Percentiles rank a stretch among this genome's conserved stretches.
Evolutionary conservation across 2,797 vertebrate genomes (phyloP).

Genomic region (Prunella strophiata): DNA sequence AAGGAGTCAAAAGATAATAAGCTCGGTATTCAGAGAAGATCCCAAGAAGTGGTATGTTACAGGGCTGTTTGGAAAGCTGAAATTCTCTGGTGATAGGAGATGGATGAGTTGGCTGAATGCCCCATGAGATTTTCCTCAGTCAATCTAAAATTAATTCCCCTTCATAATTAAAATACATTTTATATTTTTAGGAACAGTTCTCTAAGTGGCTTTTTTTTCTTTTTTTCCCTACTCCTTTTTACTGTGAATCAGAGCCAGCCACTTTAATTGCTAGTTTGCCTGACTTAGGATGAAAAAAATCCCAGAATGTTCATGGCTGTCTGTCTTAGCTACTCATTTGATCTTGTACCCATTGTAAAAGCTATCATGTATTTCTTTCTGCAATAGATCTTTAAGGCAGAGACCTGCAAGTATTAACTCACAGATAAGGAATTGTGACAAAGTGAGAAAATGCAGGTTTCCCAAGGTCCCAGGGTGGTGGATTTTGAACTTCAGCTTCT

Average conservation of each 20-base stretch:
- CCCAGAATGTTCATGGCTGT: neutral
- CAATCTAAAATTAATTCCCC: constrained; percentile 62
- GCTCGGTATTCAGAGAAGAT: neutral
- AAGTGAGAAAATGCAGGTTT: neutral
- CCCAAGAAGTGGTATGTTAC: constrained; percentile 21
- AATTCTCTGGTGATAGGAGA: constrained; percentile 60
- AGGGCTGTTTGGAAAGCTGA: constrained; percentile 51
- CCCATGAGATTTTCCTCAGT: constrained; percentile 43
- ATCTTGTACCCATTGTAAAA: constrained; percentile 1
- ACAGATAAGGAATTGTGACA: neutral
- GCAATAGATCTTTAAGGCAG: neutral
- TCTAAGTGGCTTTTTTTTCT: neutral
- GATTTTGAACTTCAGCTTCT: neutral
- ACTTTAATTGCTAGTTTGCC: constrained; percentile 25
- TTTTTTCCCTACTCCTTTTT: neutral
- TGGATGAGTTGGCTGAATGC: constrained; percentile 56
- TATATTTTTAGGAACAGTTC: constrained; percentile 35
- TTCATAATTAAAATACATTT: constrained; percentile 64
- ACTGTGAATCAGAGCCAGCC: neutral
- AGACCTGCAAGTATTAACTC: neutral
- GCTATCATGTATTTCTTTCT: neutral
- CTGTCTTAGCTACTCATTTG: constrained; percentile 33
- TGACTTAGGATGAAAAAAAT: neutral
- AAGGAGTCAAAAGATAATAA: constrained; percentile 52
- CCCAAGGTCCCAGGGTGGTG: neutral